Conservation (phyloP, 2,797 vertebrate species). For the Cetoscarus ocellatus region DNA sequence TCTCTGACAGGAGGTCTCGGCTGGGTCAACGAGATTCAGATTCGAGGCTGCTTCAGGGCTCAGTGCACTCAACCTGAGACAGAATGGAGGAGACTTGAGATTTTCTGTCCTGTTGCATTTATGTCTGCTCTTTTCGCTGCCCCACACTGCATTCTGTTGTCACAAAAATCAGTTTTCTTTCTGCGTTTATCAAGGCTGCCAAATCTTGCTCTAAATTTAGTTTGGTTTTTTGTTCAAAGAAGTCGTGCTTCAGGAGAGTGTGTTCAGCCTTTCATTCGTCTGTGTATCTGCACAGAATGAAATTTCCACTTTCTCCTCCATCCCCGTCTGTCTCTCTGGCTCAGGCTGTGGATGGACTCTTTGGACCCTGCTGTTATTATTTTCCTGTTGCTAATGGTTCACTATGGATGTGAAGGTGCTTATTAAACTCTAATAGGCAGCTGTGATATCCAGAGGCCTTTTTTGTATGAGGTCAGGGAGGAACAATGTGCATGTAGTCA, state of each 20-base stretch:
- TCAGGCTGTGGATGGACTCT: conserved; percentile 36
- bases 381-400: conserved; percentile 53
- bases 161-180: conserved; percentile 26
- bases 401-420: conserved; percentile 50
- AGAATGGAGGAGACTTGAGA: conserved; percentile 2
- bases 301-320: conserved; percentile 39
- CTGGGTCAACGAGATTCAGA: conserved; percentile 73
- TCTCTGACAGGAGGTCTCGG: conserved; percentile 62
- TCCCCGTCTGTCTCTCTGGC: conserved; percentile 28
- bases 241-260: conserved; percentile 28
- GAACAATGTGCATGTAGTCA: conserved; percentile 33
- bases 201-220: conserved; percentile 23
- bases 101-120: background rate
- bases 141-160: conserved; percentile 11
- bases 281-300: conserved; percentile 17
- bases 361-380: conserved; percentile 53
- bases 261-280: conserved; percentile 29
- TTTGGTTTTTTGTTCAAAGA: conserved; percentile 7
- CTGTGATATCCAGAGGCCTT: conserved; percentile 51
- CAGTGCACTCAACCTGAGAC: conserved; percentile 29
- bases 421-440: conserved; percentile 63
- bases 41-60: conserved; percentile 36
- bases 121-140: background rate
- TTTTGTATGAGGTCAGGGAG: conserved; percentile 42
- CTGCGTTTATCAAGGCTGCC: conserved; percentile 31